Conservation (phyloP, 2,797 vertebrate species). For the Diplodus sargus region DNA sequence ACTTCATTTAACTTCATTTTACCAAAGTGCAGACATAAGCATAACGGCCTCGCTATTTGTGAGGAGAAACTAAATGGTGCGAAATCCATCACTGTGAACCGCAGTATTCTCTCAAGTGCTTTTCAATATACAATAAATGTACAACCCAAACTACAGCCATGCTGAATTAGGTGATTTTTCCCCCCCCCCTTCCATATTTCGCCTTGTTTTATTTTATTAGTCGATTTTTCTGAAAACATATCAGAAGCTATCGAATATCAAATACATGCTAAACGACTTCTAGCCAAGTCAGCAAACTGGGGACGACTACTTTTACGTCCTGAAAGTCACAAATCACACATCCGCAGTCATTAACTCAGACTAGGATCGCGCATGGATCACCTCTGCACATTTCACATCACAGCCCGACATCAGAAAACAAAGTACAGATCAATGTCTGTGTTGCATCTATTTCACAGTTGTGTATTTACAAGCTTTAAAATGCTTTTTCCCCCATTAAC, state of each 20-base stretch:
- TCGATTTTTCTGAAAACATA: slow-evolving; percentile 17
- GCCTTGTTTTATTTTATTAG: not conserved
- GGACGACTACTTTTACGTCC: not conserved
- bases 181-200: slow-evolving; percentile 5
- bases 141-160: slow-evolving; percentile 22
- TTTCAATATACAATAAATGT: slow-evolving; percentile 46
- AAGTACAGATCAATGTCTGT: not conserved
- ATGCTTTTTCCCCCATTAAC: not conserved
- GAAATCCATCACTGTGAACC: slow-evolving; percentile 50
- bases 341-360: slow-evolving; percentile 1
- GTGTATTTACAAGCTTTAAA: slow-evolving; percentile 10
- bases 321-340: not conserved
- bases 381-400: slow-evolving; percentile 17
- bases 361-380: slow-evolving; percentile 2
- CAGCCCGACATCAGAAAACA: not conserved
- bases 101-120: slow-evolving; percentile 19
- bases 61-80: slow-evolving; percentile 49
- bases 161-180: not conserved
- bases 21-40: slow-evolving; percentile 54
- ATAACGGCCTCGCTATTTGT: slow-evolving; percentile 45
- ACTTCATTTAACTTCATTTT: slow-evolving; percentile 68
- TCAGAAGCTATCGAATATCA: slow-evolving; percentile 12
- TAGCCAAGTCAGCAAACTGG: slow-evolving; percentile 16
- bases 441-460: slow-evolving; percentile 19
- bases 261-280: slow-evolving; percentile 1